phyloP scores from a whole-genome alignment of 2,113 vertebrate species.

The Syngnathus scovelli region DNA sequence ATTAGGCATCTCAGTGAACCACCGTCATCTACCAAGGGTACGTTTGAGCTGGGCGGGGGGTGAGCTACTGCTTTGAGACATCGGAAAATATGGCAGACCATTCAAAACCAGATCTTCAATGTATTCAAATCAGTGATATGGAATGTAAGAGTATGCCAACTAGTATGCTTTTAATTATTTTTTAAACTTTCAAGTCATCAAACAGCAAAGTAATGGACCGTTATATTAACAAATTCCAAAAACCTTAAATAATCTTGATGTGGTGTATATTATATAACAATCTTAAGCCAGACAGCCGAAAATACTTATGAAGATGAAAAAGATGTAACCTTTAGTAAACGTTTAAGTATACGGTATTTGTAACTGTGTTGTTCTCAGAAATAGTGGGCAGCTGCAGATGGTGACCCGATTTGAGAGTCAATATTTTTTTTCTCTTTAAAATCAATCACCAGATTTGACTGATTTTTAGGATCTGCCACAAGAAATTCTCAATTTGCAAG shows the following conservation, averaged over 20 bases:
- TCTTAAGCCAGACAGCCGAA: no score
- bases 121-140: background rate
- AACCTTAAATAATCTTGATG: background rate
- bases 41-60: conserved; percentile 44
- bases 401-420: no score
- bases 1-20: conserved; percentile 52
- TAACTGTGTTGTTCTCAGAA: no score
- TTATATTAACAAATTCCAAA: background rate
- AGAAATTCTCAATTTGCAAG: no score
- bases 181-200: background rate
- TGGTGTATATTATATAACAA: no score
- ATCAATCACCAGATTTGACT: no score
- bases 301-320: no score
- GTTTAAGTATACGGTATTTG: no score
- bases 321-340: no score
- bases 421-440: no score
- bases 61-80: conserved; percentile 62
- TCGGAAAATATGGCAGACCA: conserved; percentile 34
- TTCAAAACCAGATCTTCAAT: background rate
- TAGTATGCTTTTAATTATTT: background rate
- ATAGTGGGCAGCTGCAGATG: no score
- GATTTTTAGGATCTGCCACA: no score
- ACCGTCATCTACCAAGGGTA: conserved; percentile 54
- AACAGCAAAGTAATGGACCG: background rate
- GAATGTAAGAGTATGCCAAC: background rate